These are phyloP conservation scores for Proterorhinus semilunaris DNA, from an alignment of 2,113 vertebrate species.

Conservation along the genomic window DNA sequence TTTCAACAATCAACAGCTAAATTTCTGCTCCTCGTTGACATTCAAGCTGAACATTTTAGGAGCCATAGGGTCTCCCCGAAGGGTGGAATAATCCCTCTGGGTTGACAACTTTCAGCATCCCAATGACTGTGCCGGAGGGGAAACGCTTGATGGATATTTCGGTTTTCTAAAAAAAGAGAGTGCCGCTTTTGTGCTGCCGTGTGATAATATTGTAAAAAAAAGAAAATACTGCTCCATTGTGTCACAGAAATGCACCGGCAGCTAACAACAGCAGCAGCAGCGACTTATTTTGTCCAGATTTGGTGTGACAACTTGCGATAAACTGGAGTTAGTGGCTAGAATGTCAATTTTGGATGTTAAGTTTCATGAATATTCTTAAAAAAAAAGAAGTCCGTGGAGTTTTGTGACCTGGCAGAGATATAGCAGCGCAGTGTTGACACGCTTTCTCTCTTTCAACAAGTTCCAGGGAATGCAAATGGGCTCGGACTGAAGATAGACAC, in stretches of 20 bases:
- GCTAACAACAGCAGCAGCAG: not conserved
- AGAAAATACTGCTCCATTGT: not conserved
- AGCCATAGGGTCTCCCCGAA: not conserved
- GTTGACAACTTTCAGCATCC: not conserved
- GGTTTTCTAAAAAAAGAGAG: constrained; percentile 4
- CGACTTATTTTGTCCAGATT: not conserved
- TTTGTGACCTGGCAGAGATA: no score
- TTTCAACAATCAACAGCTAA: not conserved
- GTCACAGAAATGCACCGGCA: not conserved
- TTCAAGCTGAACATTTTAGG: not conserved
- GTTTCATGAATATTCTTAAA: no score
- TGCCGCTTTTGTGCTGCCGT: not conserved
- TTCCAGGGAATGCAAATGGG: not conserved
- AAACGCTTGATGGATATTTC: constrained; percentile 2
- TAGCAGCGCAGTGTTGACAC: no score
- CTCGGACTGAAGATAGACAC: not conserved
- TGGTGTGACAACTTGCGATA: no score
- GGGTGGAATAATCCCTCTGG: constrained; percentile 2
- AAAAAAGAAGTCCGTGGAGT: no score
- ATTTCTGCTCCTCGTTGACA: not conserved
- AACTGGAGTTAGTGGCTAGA: no score
- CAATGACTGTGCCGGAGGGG: not conserved
- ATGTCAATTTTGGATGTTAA: no score
- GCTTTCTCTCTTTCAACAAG: no score
- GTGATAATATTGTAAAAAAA: not conserved